Evolutionary conservation across 2,113 vertebrate species (phyloP).

Genomic region (Gobius niger): DNA sequence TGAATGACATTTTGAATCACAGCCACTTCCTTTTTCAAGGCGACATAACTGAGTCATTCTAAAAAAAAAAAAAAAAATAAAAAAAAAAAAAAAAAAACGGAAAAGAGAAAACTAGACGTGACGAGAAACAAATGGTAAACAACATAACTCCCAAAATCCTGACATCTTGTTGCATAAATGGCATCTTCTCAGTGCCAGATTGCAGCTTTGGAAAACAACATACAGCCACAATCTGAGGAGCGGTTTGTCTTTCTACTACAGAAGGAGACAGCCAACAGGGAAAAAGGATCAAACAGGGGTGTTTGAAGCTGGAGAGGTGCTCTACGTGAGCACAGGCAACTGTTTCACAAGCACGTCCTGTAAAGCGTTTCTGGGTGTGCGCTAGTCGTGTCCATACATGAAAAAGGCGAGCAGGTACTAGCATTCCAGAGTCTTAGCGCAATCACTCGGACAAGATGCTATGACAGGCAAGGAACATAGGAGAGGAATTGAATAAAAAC

Average conservation of each 20-base stretch:
- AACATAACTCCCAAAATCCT: neutral
- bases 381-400: constrained; percentile 59
- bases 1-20: neutral
- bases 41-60: constrained; percentile 10
- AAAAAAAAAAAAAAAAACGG: too few relatives aligned
- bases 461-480: constrained; percentile 43
- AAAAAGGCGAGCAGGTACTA: constrained; percentile 32
- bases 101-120: constrained; percentile 5
- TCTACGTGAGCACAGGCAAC: constrained; percentile 37
- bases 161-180: constrained; percentile 29
- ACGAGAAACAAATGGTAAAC: constrained; percentile 22
- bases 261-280: constrained; percentile 16
- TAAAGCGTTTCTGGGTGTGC: constrained; percentile 43
- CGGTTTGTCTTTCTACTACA: constrained; percentile 21
- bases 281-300: constrained; percentile 31
- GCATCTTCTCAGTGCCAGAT: constrained; percentile 10
- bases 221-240: neutral
- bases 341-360: constrained; percentile 50
- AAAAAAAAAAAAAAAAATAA: constrained; percentile 4
- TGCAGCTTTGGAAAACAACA: constrained; percentile 21
- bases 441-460: constrained; percentile 47
- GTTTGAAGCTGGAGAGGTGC: constrained; percentile 15
- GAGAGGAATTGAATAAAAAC: constrained; percentile 48
- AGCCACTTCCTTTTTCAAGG: constrained; percentile 10
- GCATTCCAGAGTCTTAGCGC: constrained; percentile 55